Evolutionary conservation across 2,888 invertebrate species (phyloP), one percentile per base, ranked within the genome.

Genomic region (Drosophila mettleri): DNA sequence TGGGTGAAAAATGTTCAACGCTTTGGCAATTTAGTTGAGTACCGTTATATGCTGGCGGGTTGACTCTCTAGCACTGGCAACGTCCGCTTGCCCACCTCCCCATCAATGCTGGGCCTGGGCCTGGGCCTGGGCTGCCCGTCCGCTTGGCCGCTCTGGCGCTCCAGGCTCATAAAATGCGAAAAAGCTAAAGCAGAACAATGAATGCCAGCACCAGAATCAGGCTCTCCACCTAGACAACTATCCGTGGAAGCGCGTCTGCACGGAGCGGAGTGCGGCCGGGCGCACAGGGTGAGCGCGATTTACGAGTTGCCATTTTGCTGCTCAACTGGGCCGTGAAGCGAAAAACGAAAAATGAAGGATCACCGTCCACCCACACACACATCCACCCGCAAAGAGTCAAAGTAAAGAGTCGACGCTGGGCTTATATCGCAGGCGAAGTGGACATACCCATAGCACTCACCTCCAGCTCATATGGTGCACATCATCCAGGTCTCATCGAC

Each of bases 1-100:
- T 80, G 85, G 84, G 90, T 91, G 88, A 91, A 91, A 91, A 91
- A 91, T 91, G 91, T 90, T 87, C 86, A 83, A 86, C 78, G 80
- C 88, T 89, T 89, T 89, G 89, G 88, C 86, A 89, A 83, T 82
- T 86, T 87, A 85, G 82, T 87, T 87, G 86, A 86, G 85, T 83
- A 87, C 85, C 79, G 81, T 86, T 86, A 83, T 79, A 83, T 83
- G 83, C 88, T 81, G 83, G 80, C 77, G 70, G 64, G 58, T 63
- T 55, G 60, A 46, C 57, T 45, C 54, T 48, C 38, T 41, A 24
- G 20, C 63, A 24, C 12, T 16, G 16, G 8, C 41, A 36, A 16
- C 34, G n/a, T 5, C 27, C 4, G 14, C 24, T 7, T 36, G 34
- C 9, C 29, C 38, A 8, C 29, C 8, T 2, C 43, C 38, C 29